Conservation (phyloP, 2,888 invertebrate genomes). For the Coecobrya sp. region DNA sequence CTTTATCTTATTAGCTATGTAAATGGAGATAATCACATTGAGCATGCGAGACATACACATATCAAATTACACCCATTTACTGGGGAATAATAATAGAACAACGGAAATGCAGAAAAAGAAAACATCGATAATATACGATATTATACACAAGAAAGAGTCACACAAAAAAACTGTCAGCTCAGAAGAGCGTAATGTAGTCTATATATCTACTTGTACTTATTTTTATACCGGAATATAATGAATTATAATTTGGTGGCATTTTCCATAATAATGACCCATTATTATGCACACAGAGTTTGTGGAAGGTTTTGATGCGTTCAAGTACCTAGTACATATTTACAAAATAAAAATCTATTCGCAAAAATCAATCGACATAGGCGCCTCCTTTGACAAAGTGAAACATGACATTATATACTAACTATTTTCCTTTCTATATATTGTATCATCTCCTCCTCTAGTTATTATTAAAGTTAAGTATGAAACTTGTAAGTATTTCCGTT, state of each 20-base stretch:
- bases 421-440: too few species aligned
- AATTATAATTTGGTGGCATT: slow-evolving; percentile 12
- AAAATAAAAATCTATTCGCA: neutral
- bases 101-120: neutral
- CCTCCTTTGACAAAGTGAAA: slow-evolving; percentile 18
- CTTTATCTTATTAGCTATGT: slow-evolving; percentile 37
- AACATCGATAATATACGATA: neutral
- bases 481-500: slow-evolving; percentile 36
- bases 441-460: neutral
- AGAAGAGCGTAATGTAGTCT: neutral
- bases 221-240: slow-evolving; percentile 7
- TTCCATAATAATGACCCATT: slow-evolving; percentile 25
- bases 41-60: slow-evolving; percentile 65
- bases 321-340: neutral
- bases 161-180: too few species aligned
- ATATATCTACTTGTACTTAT: neutral
- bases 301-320: neutral
- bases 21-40: slow-evolving; percentile 73
- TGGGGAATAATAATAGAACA: neutral
- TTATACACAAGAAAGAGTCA: neutral
- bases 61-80: slow-evolving; percentile 29
- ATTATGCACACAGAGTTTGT: neutral
- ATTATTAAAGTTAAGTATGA: slow-evolving; percentile 16
- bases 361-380: slow-evolving; percentile 54
- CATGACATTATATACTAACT: slow-evolving; percentile 26